phyloP scores from a whole-genome alignment of 2,797 vertebrate species.

The Muscicapa comitata region DNA sequence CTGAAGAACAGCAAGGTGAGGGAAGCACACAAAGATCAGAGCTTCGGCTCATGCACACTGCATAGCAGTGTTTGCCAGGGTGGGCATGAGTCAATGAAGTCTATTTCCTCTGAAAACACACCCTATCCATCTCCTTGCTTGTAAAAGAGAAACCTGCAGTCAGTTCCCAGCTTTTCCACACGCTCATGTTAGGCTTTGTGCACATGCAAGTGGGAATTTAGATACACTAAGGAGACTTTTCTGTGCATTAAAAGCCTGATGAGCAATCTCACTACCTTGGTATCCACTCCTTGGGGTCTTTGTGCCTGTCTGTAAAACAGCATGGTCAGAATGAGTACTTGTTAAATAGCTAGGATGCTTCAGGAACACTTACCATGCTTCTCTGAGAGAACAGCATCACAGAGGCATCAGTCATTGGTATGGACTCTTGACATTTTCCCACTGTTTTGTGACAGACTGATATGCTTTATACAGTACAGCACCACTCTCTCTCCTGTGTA shows the following conservation, averaged over 20 bases:
- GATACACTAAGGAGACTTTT: background rate
- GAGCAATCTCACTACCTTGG: background rate
- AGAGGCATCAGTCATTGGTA: background rate
- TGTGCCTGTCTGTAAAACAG: background rate
- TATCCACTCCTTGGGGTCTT: background rate
- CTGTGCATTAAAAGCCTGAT: background rate
- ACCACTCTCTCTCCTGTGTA: background rate
- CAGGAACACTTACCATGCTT: background rate
- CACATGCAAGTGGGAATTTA: background rate
- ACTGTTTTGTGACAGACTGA: background rate
- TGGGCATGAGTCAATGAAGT: background rate
- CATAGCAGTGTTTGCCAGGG: background rate
- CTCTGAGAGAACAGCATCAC: background rate
- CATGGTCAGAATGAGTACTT: background rate
- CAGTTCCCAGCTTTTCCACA: background rate
- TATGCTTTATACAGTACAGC: background rate
- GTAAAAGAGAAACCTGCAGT: background rate
- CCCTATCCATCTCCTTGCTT: background rate
- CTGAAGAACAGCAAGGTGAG: constrained; percentile 42
- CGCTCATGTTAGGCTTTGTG: background rate
- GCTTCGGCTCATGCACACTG: background rate
- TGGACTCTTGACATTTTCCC: background rate
- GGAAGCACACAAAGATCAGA: background rate
- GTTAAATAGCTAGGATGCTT: background rate
- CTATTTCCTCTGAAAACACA: background rate